Conservation (phyloP, 2,888 invertebrate genomes). For the Watsonalla cultraria region DNA sequence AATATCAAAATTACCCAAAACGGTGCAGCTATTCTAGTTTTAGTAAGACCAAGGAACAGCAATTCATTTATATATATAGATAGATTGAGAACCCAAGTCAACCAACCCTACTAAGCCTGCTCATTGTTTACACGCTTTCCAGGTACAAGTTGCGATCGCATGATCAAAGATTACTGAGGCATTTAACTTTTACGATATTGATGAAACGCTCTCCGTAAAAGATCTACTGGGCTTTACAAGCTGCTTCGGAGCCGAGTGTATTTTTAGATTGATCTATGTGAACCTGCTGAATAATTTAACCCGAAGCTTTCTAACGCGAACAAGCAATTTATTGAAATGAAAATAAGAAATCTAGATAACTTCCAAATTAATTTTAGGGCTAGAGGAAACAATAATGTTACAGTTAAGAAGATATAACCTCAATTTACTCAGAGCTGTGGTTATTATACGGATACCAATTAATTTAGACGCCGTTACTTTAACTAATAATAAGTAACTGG, state of each 20-base stretch:
- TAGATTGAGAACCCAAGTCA: no score
- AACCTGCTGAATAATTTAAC: constrained; percentile 4
- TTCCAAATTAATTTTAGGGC: no score
- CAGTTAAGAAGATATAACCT: no score
- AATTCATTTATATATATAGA: no score
- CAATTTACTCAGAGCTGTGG: no score
- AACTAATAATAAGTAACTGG: no score
- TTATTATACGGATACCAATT: no score
- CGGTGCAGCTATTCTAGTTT: no score
- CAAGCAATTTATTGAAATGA: constrained; percentile 4
- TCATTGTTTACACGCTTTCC: constrained; percentile 33
- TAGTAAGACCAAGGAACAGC: no score
- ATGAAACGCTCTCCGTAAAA: constrained; percentile 42
- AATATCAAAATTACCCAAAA: no score
- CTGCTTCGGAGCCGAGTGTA: constrained; percentile 19
- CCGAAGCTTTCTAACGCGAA: neutral
- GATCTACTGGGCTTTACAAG: constrained; percentile 16
- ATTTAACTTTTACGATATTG: constrained; percentile 52
- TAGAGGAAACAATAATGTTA: no score
- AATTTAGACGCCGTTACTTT: no score
- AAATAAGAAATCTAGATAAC: constrained; percentile 2
- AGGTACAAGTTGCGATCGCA: constrained; percentile 19
- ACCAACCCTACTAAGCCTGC: constrained; percentile 7
- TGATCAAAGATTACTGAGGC: constrained; percentile 53
- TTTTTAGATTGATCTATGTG: constrained; percentile 22